Evolutionary conservation across 2,113 vertebrate genomes (phyloP).

Genomic region (Gambusia affinis): DNA sequence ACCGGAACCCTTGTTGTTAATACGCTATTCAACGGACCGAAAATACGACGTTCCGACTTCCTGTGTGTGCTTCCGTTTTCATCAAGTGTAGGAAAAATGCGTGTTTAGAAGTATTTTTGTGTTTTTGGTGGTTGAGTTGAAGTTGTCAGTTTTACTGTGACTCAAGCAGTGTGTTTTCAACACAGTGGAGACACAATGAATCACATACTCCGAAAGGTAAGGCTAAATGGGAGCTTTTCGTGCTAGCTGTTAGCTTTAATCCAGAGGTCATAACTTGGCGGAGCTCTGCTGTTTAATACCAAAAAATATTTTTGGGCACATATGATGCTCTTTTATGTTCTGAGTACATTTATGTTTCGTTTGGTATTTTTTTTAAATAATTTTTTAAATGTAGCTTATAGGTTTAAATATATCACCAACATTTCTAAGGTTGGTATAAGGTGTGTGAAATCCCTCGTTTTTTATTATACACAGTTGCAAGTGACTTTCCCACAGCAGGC

Average conservation of each 20-base stretch:
- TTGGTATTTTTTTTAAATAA: no score
- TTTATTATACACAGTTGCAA: constrained; percentile 45
- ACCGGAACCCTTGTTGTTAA: not conserved
- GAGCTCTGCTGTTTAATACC: not conserved
- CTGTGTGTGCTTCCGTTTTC: not conserved
- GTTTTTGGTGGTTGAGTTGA: not conserved
- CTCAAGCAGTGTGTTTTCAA: not conserved
- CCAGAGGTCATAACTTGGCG: constrained; percentile 43
- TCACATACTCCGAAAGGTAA: constrained; percentile 47
- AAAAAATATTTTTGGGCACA: no score
- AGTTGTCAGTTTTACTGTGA: no score
- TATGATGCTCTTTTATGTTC: not conserved
- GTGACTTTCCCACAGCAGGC: constrained; percentile 47
- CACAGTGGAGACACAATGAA: constrained; percentile 35
- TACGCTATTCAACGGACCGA: not conserved
- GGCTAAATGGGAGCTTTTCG: not conserved
- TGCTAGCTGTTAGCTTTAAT: not conserved
- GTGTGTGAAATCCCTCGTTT: not conserved
- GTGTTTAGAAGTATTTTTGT: not conserved
- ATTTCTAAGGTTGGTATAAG: not conserved
- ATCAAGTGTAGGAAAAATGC: no score
- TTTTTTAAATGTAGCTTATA: no score
- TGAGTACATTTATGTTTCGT: no score
- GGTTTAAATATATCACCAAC: not conserved
- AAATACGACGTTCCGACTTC: not conserved